These are phyloP conservation scores for Pocillopora damicornis DNA, from an alignment of 64 coral and sea anemone species.

Conservation along the genomic window DNA sequence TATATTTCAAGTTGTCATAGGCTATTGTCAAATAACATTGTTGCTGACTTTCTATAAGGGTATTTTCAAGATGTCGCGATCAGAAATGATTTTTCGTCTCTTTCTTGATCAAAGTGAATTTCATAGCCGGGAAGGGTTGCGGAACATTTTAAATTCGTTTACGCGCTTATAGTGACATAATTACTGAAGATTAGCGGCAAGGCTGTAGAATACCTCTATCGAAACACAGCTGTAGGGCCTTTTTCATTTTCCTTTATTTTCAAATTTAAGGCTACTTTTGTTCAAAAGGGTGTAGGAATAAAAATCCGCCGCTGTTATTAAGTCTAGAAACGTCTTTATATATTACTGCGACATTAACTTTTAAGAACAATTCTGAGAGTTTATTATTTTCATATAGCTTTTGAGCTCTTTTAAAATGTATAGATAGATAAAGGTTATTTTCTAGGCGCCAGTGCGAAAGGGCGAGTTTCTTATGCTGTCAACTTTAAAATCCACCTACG, in stretches of 20 bases:
- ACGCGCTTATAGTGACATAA: neutral
- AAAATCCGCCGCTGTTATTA: no score
- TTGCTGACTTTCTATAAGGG: neutral
- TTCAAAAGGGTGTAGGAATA: no score
- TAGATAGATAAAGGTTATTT: no score
- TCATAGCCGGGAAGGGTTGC: neutral
- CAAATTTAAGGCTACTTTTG: neutral
- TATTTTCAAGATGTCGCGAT: neutral
- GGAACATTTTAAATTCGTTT: slow-evolving; percentile 9
- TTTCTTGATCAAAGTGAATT: slow-evolving; percentile 19
- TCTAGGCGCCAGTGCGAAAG: no score
- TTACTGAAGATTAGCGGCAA: neutral
- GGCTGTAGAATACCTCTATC: neutral
- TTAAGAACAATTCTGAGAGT: no score
- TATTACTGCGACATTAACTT: no score
- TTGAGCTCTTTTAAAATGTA: no score
- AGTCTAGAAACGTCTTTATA: no score
- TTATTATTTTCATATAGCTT: no score
- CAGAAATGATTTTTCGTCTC: neutral
- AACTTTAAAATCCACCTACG: no score
- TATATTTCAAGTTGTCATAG: slow-evolving; percentile 5
- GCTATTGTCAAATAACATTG: no score
- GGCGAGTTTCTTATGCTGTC: no score
- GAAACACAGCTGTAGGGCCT: neutral
- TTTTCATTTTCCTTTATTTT: neutral